Percentiles rank a stretch among this genome's conserved stretches.
Evolutionary conservation across 2,888 invertebrate genomes (phyloP).

Genomic region (Sepiola atlantica): DNA sequence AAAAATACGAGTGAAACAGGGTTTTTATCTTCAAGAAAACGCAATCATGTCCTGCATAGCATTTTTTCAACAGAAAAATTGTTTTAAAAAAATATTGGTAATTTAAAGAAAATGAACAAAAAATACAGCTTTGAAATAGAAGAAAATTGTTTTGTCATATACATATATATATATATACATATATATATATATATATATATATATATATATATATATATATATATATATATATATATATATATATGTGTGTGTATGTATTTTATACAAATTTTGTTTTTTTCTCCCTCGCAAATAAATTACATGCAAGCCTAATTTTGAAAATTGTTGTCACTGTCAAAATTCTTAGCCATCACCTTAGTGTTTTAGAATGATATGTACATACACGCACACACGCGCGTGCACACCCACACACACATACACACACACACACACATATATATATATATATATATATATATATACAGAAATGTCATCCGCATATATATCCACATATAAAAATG

Average conservation of each 20-base stretch:
- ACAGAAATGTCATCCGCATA: no score
- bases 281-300: not conserved
- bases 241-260: not conserved
- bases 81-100: not conserved
- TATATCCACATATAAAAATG: no score
- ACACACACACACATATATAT: no score
- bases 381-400: no score
- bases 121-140: not conserved
- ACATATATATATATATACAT: not conserved
- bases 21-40: not conserved
- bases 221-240: not conserved
- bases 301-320: constrained; percentile 8
- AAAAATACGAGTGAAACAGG: not conserved
- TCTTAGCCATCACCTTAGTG: not conserved
- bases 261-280: not conserved
- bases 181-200: not conserved
- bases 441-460: no score
- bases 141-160: not conserved
- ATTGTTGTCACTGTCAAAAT: constrained; percentile 16
- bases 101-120: not conserved
- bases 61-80: not conserved
- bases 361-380: not conserved
- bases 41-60: not conserved
- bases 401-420: no score
- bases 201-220: not conserved